Conservation (phyloP, 2,888 invertebrate species). For the Caenorhabditis zanzibari region DNA sequence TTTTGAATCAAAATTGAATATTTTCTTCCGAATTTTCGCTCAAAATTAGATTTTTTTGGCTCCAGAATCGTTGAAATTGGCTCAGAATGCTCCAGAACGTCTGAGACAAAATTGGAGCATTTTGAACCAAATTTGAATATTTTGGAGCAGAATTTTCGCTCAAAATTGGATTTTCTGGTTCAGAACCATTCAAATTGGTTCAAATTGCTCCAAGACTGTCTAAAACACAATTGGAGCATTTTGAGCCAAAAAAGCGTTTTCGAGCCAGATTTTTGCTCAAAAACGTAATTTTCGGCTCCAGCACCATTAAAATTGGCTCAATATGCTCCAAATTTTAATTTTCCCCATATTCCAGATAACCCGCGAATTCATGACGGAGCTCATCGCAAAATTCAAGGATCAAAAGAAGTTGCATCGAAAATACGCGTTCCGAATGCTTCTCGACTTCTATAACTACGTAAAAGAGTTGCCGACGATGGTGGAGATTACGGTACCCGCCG, state of each 20-base stretch:
- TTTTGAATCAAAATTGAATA: too few relatives aligned
- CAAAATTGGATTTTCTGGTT: too few relatives aligned
- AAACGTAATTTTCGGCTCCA: too few relatives aligned
- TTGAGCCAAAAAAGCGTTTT: too few relatives aligned
- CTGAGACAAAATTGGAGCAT: too few relatives aligned
- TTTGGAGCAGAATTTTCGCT: too few relatives aligned
- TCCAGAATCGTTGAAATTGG: neutral
- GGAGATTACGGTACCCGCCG: conserved; percentile 89
- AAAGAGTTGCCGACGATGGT: conserved; percentile 90
- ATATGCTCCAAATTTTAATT: neutral
- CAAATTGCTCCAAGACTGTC: neutral
- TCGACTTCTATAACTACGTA: conserved; percentile 90
- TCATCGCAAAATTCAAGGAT: conserved; percentile 93
- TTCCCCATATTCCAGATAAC: conserved; percentile 87
- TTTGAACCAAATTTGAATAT: too few relatives aligned
- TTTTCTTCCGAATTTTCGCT: too few relatives aligned
- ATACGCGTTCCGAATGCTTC: conserved; percentile 97
- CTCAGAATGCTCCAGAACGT: neutral
- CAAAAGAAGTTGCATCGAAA: conserved; percentile 96
- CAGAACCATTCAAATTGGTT: neutral
- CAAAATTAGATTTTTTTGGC: too few relatives aligned
- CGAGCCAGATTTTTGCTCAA: too few relatives aligned
- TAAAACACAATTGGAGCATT: too few relatives aligned
- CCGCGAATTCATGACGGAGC: conserved; percentile 91
- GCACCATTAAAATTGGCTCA: neutral